These are phyloP conservation scores for Oreochromis grahami DNA, from an alignment of 2,797 vertebrate species.

Conservation along the genomic window DNA sequence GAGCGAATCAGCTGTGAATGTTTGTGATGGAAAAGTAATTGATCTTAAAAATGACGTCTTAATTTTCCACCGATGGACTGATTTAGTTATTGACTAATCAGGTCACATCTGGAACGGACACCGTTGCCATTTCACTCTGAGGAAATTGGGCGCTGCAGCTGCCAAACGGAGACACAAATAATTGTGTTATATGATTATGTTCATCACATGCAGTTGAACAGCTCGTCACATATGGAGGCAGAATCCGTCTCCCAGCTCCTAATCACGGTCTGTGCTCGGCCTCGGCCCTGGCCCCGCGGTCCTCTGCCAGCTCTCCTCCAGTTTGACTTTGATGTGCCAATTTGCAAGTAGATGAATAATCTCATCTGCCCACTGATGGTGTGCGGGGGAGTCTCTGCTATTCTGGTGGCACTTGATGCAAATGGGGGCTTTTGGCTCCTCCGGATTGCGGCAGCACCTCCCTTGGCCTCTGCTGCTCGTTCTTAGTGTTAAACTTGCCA, in stretches of 20 bases:
- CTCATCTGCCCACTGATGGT: slow-evolving; percentile 76
- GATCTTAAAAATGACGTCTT: neutral
- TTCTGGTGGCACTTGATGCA: slow-evolving; percentile 67
- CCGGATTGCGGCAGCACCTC: slow-evolving; percentile 52
- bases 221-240: slow-evolving; percentile 2
- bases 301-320: slow-evolving; percentile 66
- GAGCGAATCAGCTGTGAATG: neutral
- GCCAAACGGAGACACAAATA: neutral
- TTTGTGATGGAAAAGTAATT: neutral
- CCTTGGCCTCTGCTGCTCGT: slow-evolving; percentile 64
- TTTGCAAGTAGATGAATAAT: slow-evolving; percentile 87
- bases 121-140: neutral
- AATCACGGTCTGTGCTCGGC: slow-evolving; percentile 21
- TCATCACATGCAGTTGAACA: neutral
- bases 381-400: slow-evolving; percentile 75
- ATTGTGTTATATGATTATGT: neutral
- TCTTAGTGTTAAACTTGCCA: slow-evolving; percentile 76
- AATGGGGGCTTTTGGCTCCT: slow-evolving; percentile 68
- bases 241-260: neutral
- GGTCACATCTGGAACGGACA: neutral
- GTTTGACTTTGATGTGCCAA: slow-evolving; percentile 83
- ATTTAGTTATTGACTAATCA: neutral
- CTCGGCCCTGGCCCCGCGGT: slow-evolving; percentile 43
- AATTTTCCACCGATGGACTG: neutral
- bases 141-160: neutral